Base-by-base conservation (phyloP, 1,140 invertebrate genomes). In the Anoplophora glabripennis region DNA sequence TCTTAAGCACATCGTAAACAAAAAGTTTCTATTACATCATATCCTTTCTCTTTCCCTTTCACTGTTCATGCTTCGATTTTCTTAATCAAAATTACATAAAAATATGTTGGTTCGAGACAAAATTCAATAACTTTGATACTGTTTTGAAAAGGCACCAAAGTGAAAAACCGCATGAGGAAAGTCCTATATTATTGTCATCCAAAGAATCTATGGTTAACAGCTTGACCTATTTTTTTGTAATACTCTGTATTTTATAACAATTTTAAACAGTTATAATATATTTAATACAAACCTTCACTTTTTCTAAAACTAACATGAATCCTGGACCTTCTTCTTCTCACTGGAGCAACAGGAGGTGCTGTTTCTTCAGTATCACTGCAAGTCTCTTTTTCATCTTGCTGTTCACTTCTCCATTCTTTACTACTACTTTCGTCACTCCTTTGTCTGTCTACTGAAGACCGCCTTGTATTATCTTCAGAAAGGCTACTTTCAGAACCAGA, bases 401-500 rank as follows among this genome's bases (percentile, higher is more conserved):
- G 83, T 55, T 82, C 79, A 42, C 84, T 81, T 17, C 81, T 79
- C 4, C 86, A 86, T 66, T 89, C 87, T 66, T 88, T 88, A 11
- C 82, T 77, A 68, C 84, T 88, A 51, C 83, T 81, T 15, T 81
- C 79, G 40, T 83, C 80, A 2, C 44, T 48, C 8, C n/a, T 47
- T n/a, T 48, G 54, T 35, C 35, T 46, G 14, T 57, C 54, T 37
- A 49, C 1, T 4, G 54, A 47, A 17, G 33, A 38, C 11, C n/a
- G 17, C 21, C 36, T 57, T 11, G 21, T 28, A 37, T 48, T 57
- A 18, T 71, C 83, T 65, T 93, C 91, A 0, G 90, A 92, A 42
- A 93, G 77, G 68, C 90, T 93, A 65, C 90, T 93, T 66, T 93
- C 91, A 1, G 90, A 93, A 7, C 85, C 89, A 63, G 90, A 92